Base-by-base conservation (phyloP, 1,140 invertebrate species). In the Galleria mellonella region DNA sequence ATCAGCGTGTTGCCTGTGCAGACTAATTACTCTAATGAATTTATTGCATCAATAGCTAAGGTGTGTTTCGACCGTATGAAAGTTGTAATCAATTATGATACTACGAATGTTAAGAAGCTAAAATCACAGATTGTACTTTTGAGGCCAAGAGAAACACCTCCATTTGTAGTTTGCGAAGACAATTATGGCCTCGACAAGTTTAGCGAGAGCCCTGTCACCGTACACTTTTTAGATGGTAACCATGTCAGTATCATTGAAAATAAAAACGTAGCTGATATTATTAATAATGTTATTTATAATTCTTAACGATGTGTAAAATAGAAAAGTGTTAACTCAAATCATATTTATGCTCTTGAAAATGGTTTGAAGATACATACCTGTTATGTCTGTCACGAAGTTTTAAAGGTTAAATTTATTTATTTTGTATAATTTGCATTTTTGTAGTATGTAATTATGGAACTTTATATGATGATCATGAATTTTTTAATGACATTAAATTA, bases 201-300 rank as follows among this genome's bases (percentile, higher is more conserved):
- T 43, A 87, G 87, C 2, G 81, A 86, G 29, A 65, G 76, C 1
- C 74, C 81, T 2, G 84, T 90, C 0, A 82, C 79, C 1, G 74
- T 91, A 0, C 87, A 88, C 46, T 87, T 87, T 32, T 82, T 91
- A 23, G 90, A 91, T 58, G 93, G 93, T n/a, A 92, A 93, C 71
- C 93, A 94, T 57, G 65, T 88, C 0, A 89, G 88, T 9, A 92
- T 94, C 57, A 61, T 94, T 44, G 89, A 93, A 13, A 91, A 91
- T 62, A 75, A 84, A 13, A 90, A 90, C 57, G 68, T 91, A 29
- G 86, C 89, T 0, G 79, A 89, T 38, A 87, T 90, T 6, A 92
- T 94, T 23, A 92, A 91, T 32, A 76, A n/a, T n/a, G n/a, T n/a
- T n/a, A n/a, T n/a, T n/a, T n/a, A n/a, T n/a, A n/a, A n/a, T n/a